phyloP scores from a whole-genome alignment of 1,140 invertebrate species.

The Rhizoglyphus robini region DNA sequence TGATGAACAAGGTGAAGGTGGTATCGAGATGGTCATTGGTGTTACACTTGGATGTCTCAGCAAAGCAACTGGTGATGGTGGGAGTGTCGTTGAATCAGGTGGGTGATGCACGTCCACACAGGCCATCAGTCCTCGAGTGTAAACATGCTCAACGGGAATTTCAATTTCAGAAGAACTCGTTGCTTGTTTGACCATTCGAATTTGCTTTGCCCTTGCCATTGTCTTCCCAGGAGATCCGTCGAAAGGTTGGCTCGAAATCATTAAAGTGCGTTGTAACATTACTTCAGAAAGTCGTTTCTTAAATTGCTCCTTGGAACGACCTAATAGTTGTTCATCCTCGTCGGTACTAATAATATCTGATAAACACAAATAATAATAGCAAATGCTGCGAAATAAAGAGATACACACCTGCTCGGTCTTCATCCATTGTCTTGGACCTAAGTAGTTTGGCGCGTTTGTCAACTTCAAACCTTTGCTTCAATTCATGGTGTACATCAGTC shows the following conservation, averaged over 20 bases:
- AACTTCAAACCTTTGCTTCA: no score
- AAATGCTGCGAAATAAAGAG: no score
- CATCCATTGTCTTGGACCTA: no score
- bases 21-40: neutral
- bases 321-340: no score
- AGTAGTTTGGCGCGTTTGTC: no score
- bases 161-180: conserved; percentile 16
- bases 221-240: no score
- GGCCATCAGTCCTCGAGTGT: neutral
- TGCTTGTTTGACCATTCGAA: conserved; percentile 6
- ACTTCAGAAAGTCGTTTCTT: conserved; percentile 1
- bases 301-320: neutral
- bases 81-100: neutral
- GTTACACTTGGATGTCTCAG: neutral
- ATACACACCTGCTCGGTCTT: no score
- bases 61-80: neutral
- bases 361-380: no score
- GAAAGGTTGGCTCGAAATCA: no score
- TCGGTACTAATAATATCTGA: no score
- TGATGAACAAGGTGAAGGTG: neutral
- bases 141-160: conserved; percentile 16
- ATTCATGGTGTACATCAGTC: no score
- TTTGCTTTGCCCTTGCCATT: neutral
- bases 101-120: neutral
- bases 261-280: neutral